phyloP scores from a whole-genome alignment of 2,113 vertebrate species.

The Pterocles gutturalis region DNA sequence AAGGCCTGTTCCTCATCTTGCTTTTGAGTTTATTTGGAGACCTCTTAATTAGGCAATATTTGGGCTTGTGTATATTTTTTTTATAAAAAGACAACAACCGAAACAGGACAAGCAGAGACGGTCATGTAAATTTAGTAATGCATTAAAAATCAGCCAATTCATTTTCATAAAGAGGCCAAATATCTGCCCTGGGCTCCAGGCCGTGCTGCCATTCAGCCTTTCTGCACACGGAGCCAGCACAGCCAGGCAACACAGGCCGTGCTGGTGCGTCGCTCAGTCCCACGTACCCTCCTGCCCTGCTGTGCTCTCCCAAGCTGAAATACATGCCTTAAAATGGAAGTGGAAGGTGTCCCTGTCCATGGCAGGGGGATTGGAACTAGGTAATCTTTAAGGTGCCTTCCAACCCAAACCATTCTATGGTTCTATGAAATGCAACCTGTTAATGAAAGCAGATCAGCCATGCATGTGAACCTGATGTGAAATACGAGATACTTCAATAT shows the following conservation, averaged over 20 bases:
- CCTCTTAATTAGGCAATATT: neutral
- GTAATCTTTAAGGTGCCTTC: too few species aligned
- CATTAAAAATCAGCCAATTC: neutral
- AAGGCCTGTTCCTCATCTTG: neutral
- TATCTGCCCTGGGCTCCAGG: neutral
- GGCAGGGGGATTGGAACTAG: too few species aligned
- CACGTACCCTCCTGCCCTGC: fast-evolving
- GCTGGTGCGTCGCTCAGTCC: neutral
- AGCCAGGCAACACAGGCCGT: neutral
- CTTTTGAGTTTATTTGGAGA: neutral
- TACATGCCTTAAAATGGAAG: too few species aligned
- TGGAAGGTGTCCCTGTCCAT: too few species aligned
- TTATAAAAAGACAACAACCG: neutral
- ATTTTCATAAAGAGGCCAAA: neutral
- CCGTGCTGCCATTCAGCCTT: neutral
- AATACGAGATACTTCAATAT: neutral
- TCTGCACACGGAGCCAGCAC: neutral
- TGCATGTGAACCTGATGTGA: neutral
- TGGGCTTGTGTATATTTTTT: neutral
- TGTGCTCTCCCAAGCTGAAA: neutral
- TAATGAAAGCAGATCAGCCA: neutral
- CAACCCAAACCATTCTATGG: too few species aligned
- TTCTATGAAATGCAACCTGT: neutral
- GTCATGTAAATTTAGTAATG: neutral
- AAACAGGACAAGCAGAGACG: neutral